These are phyloP conservation scores for Platypus cylindrus DNA, from an alignment of 2,888 invertebrate species.

Conservation along the genomic window DNA sequence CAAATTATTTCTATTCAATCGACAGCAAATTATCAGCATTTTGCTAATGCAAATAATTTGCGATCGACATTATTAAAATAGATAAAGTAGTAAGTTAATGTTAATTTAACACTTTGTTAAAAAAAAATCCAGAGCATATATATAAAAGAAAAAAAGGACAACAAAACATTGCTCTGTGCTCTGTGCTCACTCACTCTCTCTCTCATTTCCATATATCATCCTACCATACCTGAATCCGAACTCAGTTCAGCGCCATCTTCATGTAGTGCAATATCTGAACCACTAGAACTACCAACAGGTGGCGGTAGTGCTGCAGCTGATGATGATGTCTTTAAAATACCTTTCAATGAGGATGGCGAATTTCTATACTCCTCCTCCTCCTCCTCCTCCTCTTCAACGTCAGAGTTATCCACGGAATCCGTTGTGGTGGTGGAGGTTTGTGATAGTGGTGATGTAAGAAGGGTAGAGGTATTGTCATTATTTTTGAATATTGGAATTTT, in stretches of 20 bases:
- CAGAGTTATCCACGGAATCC: too few species aligned
- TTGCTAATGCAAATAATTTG: too few species aligned
- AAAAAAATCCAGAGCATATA: too few species aligned
- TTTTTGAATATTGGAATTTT: slow-evolving; percentile 37
- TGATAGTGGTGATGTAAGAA: slow-evolving; percentile 27
- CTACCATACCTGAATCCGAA: slow-evolving; percentile 44
- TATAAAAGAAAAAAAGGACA: too few species aligned
- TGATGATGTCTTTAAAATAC: slow-evolving; percentile 31
- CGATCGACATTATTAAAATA: too few species aligned
- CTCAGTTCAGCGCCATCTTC: slow-evolving; percentile 49
- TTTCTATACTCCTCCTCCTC: slow-evolving; percentile 31
- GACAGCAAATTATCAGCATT: too few species aligned
- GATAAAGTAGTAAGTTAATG: slow-evolving; percentile 17
- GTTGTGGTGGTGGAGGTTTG: slow-evolving; percentile 27
- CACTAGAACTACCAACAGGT: slow-evolving; percentile 48
- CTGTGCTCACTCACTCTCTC: too few species aligned
- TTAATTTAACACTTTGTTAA: slow-evolving; percentile 17
- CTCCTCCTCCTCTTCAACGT: too few species aligned
- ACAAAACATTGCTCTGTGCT: too few species aligned
- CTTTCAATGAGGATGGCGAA: slow-evolving; percentile 28
- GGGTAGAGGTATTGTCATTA: slow-evolving; percentile 24
- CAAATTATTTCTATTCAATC: too few species aligned
- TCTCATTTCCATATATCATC: too few species aligned
- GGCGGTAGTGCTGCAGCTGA: slow-evolving; percentile 22
- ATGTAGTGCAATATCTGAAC: slow-evolving; percentile 50